A percentile compares a stretch with the other conserved stretches of the same genome.
Evolutionary conservation across 2,113 vertebrate species (phyloP).

Genomic region (Paradoxurus hermaphroditus): DNA sequence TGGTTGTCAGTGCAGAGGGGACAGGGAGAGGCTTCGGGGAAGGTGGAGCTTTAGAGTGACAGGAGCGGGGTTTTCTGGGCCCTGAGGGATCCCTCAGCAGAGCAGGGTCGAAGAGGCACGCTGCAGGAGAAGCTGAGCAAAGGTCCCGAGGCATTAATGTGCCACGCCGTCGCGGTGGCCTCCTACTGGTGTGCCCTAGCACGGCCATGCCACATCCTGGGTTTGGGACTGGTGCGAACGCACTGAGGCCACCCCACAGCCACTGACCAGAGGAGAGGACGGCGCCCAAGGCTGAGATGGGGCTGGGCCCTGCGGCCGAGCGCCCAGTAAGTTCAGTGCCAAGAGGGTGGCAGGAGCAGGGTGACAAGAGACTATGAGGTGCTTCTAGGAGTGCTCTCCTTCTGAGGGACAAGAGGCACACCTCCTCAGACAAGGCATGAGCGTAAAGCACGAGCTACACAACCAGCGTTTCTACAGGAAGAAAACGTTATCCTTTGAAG

Average conservation of each 20-base stretch:
- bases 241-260: not conserved
- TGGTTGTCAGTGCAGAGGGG: not conserved
- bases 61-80: not conserved
- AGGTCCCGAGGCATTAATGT: not conserved
- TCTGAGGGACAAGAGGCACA: not conserved
- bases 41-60: not conserved
- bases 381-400: not conserved
- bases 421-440: not conserved
- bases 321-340: not conserved
- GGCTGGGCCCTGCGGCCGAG: not conserved
- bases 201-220: fast-evolving
- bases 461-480: not conserved
- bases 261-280: not conserved
- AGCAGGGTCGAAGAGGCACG: not conserved
- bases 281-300: not conserved
- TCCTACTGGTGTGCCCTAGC: not conserved
- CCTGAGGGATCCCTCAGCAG: not conserved
- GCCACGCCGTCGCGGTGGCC: fast-evolving
- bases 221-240: not conserved
- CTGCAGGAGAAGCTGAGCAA: not conserved
- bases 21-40: not conserved
- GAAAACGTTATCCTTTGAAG: not conserved
- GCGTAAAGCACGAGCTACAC: not conserved
- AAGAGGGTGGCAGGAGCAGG: not conserved
- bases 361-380: not conserved